phyloP scores from a whole-genome alignment of 2,888 invertebrate genomes.

The Machimus rusticus region DNA sequence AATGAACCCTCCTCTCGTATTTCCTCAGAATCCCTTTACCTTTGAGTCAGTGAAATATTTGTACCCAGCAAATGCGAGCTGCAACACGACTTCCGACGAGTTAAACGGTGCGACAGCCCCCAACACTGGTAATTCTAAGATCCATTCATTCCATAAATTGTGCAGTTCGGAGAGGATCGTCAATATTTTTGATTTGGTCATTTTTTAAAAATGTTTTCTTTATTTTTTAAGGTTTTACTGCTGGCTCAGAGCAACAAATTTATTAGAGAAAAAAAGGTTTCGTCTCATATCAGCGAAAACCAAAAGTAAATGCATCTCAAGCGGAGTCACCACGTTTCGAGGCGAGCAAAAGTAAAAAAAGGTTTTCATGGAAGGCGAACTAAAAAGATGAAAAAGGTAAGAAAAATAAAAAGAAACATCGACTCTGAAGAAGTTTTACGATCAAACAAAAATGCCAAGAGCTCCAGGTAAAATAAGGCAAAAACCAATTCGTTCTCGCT shows the following conservation, averaged over 20 bases:
- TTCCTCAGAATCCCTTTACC: neutral
- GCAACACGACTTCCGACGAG: neutral
- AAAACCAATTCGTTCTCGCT: conserved; percentile 36
- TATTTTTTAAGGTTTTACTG: neutral
- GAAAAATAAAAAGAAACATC: neutral
- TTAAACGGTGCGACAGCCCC: neutral
- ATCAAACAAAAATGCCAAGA: conserved; percentile 36
- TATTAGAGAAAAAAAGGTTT: conserved; percentile 16
- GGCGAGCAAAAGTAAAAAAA: conserved; percentile 6
- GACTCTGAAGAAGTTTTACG: conserved; percentile 26
- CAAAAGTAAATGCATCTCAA: conserved; percentile 21
- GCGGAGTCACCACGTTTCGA: conserved; percentile 30
- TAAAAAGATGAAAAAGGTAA: conserved; percentile 2
- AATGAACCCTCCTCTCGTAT: neutral
- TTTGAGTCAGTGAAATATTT: neutral
- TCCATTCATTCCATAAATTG: conserved; percentile 34
- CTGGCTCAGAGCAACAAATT: conserved; percentile 18
- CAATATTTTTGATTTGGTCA: neutral
- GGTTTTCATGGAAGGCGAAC: neutral
- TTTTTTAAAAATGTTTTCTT: neutral
- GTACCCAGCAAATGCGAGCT: neutral
- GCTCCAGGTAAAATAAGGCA: neutral
- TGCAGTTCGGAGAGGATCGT: neutral
- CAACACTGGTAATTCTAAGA: conserved; percentile 4
- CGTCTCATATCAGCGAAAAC: conserved; percentile 16